phyloP scores from a whole-genome alignment of 2,113 vertebrate genomes.

The Brachypteracias leptosomus region DNA sequence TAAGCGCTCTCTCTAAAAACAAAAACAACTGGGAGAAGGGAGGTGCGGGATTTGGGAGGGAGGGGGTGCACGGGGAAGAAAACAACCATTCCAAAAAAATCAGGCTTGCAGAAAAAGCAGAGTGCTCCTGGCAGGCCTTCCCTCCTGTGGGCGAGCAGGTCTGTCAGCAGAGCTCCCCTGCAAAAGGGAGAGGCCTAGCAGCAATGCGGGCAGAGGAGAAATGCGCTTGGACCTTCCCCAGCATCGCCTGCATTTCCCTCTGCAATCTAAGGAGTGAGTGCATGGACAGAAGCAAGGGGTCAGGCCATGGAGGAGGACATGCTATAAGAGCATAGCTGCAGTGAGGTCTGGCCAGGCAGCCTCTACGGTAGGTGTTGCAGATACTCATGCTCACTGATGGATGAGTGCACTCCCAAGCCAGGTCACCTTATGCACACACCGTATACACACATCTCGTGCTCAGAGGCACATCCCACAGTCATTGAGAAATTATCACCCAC shows the following conservation, averaged over 20 bases:
- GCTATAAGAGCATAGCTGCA: not conserved
- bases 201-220: not conserved
- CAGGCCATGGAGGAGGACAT: not conserved
- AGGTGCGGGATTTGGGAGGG: not conserved
- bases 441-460: rapidly evolving
- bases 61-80: not conserved
- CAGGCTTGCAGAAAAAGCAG: constrained; percentile 18
- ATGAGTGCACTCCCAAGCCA: not conserved
- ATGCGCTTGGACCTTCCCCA: rapidly evolving
- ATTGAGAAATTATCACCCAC: not conserved
- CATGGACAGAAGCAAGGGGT: not conserved
- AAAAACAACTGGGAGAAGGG: constrained; percentile 49
- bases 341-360: not conserved
- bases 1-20: constrained; percentile 63
- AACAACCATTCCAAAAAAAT: constrained; percentile 25
- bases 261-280: not conserved
- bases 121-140: not conserved
- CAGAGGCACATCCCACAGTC: not conserved
- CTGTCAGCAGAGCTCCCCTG: not conserved
- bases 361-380: not conserved
- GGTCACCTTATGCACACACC: rapidly evolving
- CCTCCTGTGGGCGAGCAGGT: not conserved
- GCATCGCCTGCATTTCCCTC: not conserved
- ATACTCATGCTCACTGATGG: not conserved
- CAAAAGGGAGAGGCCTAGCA: not conserved